These are phyloP conservation scores for Girardia tigrina DNA, from an alignment of 2,888 invertebrate genomes.

Conservation along the genomic window DNA sequence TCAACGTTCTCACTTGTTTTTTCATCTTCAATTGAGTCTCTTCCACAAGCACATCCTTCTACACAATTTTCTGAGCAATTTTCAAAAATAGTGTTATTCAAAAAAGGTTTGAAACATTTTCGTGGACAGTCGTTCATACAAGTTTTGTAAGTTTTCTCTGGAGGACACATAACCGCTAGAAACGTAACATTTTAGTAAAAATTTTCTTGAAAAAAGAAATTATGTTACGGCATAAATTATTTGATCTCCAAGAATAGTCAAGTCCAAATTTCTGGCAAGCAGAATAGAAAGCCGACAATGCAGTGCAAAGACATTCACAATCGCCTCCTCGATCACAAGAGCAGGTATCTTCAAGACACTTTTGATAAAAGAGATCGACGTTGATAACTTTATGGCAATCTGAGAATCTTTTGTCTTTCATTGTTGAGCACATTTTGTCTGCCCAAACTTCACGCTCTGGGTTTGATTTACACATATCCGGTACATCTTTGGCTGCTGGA, in stretches of 20 bases:
- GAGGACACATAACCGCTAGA: slow-evolving; percentile 5
- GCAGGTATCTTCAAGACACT: slow-evolving; percentile 37
- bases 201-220: background rate
- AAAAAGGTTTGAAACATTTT: slow-evolving; percentile 1
- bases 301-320: slow-evolving; percentile 38
- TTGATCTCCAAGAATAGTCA: slow-evolving; percentile 36
- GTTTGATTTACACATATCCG: slow-evolving; percentile 30
- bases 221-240: slow-evolving; percentile 34
- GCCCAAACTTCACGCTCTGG: slow-evolving; percentile 36
- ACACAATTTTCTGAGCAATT: background rate
- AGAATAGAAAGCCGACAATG: slow-evolving; percentile 35
- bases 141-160: background rate
- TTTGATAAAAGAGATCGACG: slow-evolving; percentile 36
- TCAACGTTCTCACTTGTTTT: background rate
- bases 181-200: too few species aligned
- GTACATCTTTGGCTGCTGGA: slow-evolving; percentile 16
- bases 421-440: slow-evolving; percentile 31
- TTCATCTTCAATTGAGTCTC: background rate
- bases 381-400: slow-evolving; percentile 35
- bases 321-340: slow-evolving; percentile 38
- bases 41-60: background rate
- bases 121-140: background rate
- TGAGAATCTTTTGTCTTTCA: slow-evolving; percentile 31
- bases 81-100: slow-evolving; percentile 1
- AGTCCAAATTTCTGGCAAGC: slow-evolving; percentile 35